Base-by-base conservation (phyloP, 1,140 invertebrate species). In the Danaus plexippus region DNA sequence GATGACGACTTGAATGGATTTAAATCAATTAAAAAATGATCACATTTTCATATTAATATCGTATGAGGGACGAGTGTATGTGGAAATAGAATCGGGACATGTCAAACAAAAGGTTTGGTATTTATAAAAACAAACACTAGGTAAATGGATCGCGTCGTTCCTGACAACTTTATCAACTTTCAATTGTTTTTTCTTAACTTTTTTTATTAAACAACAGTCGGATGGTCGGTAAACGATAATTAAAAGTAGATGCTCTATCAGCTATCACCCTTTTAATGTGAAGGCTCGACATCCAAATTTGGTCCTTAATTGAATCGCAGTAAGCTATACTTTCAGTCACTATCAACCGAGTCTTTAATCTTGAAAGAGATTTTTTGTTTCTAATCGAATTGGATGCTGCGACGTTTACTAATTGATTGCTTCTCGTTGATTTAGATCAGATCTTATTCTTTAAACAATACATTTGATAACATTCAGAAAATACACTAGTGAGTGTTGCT, bases 151-250 rank as follows among this genome's bases (percentile, higher is more conserved):
- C 55, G 43, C 47, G 11, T 51, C 43, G 43, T 15, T 11, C 40
- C 59, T 43, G 63, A 75, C 66, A 72, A 65, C 70, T 71, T 67
- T 67, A 73, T 73, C 69, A 57, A 62, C 61, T 47, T 58, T 66
- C 65, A 47, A 43, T 44, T 55, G 66, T 65, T 66, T 71, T 66
- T 42, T 43, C 43, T 42, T 5, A 9, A 18, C 47, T 57, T 56
- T 53, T 60, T 57, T 56, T 55, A 56, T 59, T 48, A 73, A 73
- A 74, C 77, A 80, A 80, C 71, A 59, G 65, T 62, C 69, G 66
- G 71, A 73, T 72, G 59, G 65, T 62, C 69, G 67, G 71, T 75
- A 69, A 72, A 73, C 66, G 71, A 73, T 77, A 77, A 77, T 77
- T 80, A 80, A 79, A 77, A 79, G 71, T 70, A 62, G 68, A 68